These are phyloP conservation scores for Lasioglossum figueresi DNA, from an alignment of 2,888 invertebrate species.

Conservation along the genomic window DNA sequence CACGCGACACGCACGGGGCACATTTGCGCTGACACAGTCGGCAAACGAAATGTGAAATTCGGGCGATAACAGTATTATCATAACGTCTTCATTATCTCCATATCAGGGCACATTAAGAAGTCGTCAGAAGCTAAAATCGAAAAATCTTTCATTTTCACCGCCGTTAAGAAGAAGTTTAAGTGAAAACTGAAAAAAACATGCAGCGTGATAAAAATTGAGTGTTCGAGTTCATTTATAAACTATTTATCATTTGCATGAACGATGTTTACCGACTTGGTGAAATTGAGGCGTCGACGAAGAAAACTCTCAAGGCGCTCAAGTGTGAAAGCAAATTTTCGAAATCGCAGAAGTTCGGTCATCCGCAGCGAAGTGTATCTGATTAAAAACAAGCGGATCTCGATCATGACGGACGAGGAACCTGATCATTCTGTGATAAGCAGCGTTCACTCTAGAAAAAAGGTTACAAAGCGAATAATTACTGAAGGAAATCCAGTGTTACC, in stretches of 20 bases:
- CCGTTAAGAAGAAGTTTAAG: background rate
- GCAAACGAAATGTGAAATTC: background rate
- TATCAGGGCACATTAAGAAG: background rate
- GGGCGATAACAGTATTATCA: background rate
- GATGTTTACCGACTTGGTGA: constrained; percentile 40
- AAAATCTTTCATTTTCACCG: background rate
- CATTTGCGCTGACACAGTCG: background rate
- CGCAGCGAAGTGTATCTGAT: constrained; percentile 23
- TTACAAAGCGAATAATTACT: background rate
- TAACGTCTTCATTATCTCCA: background rate
- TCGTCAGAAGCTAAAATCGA: too few species aligned
- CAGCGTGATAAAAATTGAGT: background rate
- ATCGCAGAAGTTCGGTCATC: background rate
- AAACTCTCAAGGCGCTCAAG: background rate
- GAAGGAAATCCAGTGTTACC: constrained; percentile 34
- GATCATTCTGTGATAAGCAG: background rate
- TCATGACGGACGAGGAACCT: constrained; percentile 61
- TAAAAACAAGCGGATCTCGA: constrained; percentile 63
- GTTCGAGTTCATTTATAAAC: background rate
- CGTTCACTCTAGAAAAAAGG: background rate
- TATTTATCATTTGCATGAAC: background rate
- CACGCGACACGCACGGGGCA: constrained; percentile 40
- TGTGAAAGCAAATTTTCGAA: background rate
- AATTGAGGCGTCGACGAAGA: constrained; percentile 25
- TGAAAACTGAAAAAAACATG: background rate